Evolutionary conservation across 2,888 invertebrate genomes (phyloP).

Genomic region (Trachelus troglodyta): DNA sequence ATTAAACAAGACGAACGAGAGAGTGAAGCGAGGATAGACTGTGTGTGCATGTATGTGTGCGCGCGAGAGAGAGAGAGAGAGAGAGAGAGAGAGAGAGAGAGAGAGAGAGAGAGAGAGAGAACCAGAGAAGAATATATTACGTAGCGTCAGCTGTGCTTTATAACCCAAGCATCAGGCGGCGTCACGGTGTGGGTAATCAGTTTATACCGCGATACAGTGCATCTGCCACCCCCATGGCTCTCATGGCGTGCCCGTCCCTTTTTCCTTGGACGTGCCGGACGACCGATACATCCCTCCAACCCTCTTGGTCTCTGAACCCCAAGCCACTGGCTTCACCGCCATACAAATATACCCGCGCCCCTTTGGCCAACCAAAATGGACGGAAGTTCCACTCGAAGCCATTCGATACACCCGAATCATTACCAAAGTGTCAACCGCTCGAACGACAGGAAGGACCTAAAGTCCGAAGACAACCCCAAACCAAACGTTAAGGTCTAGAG

Average conservation of each 20-base stretch:
- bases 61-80: constrained; percentile 11
- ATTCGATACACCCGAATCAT: constrained; percentile 10
- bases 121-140: constrained; percentile 51
- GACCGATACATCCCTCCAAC: constrained; percentile 7
- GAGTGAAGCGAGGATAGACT: constrained; percentile 17
- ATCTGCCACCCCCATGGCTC: constrained; percentile 41
- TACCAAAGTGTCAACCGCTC: not conserved
- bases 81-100: not conserved
- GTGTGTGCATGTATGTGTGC: not conserved
- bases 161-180: constrained; percentile 52
- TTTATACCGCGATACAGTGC: constrained; percentile 50
- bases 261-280: constrained; percentile 10
- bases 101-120: not conserved
- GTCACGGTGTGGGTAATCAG: constrained; percentile 52
- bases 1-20: not conserved
- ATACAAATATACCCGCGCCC: not conserved
- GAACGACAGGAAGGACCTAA: not conserved
- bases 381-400: not conserved
- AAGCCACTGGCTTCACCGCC: constrained; percentile 22
- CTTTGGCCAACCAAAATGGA: not conserved
- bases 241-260: constrained; percentile 25
- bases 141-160: constrained; percentile 62
- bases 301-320: constrained; percentile 10
- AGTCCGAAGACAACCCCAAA: too few relatives aligned
- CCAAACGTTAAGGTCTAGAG: too few relatives aligned